Conservation (phyloP, 2,797 vertebrate species). For the Bradypus variegatus region DNA sequence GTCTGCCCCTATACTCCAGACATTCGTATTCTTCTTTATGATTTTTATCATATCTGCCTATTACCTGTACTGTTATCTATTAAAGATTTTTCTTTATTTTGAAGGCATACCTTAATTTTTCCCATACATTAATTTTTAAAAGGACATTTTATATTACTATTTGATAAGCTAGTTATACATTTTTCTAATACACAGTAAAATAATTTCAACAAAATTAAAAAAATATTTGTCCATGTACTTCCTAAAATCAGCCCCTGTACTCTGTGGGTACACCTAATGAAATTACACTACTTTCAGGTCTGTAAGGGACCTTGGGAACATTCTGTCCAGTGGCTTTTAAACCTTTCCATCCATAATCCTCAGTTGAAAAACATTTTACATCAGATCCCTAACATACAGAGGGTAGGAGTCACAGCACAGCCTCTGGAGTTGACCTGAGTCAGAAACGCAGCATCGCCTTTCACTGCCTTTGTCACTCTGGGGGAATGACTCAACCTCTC, state of each 20-base stretch:
- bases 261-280: neutral
- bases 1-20: no score
- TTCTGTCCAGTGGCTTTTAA: constrained; percentile 32
- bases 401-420: neutral
- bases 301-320: neutral
- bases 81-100: neutral
- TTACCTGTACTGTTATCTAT: neutral
- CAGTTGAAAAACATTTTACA: neutral
- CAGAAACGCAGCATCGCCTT: neutral
- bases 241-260: neutral
- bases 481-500: neutral
- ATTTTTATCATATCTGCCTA: no score
- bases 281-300: neutral
- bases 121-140: neutral
- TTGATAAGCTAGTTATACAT: neutral
- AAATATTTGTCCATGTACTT: neutral
- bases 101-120: neutral
- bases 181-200: constrained; percentile 20
- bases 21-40: no score
- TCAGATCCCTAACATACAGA: neutral
- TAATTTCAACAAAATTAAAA: neutral
- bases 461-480: neutral
- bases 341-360: neutral
- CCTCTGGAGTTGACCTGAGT: neutral
- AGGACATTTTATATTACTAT: neutral